Base-by-base conservation (phyloP, 2,797 vertebrate genomes). In the Chromis chromis region DNA sequence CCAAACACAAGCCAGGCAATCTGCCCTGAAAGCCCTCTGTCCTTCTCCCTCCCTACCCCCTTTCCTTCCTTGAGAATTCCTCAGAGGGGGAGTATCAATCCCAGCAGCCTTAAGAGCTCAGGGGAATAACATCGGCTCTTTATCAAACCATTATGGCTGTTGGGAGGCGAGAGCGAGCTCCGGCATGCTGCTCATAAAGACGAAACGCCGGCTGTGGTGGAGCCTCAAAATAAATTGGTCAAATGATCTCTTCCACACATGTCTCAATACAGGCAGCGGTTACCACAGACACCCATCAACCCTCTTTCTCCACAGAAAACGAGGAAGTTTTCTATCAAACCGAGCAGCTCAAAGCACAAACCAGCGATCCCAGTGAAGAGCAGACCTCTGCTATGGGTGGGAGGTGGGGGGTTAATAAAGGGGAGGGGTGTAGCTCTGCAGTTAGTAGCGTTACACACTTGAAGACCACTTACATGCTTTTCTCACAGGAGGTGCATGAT, bases 401-500 rank as follows among this genome's bases (percentile, higher is more conserved):
- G 42, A 22, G 13, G 39, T 6, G 22, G 24, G 60, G 62, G 54
- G 87, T 87, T 88, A 92, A 76, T 78, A 10, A 11, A 1, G 27
- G 8, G 33, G 49, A 27, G 52, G 19, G 42, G 42, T 19, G 76
- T 4, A 86, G 78, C 52, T 36, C 67, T 48, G 65, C 50, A 33
- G 93, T 91, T 91, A 92, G 88, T 90, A 25, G 53, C 31, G 75
- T 89, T 39, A 82, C 87, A 89, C 84, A 89, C 86, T 76, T 46
- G 27, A 84, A 88, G 78, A 89, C 75, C 93, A 98, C 97, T 97
- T 97, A 97, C 97, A 92, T 95, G 95, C 90, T 92, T 78, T 94
- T 94, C 75, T 96, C 94, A 95, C 92, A 91, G 95, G 94, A 87
- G 94, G 92, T 68, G 91, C 85, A 93, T 88, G 94, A 96, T 94